Evolutionary conservation across 2,797 vertebrate genomes (phyloP), one percentile per base, ranked within the genome.

Genomic region (Phalanger gymnotis): DNA sequence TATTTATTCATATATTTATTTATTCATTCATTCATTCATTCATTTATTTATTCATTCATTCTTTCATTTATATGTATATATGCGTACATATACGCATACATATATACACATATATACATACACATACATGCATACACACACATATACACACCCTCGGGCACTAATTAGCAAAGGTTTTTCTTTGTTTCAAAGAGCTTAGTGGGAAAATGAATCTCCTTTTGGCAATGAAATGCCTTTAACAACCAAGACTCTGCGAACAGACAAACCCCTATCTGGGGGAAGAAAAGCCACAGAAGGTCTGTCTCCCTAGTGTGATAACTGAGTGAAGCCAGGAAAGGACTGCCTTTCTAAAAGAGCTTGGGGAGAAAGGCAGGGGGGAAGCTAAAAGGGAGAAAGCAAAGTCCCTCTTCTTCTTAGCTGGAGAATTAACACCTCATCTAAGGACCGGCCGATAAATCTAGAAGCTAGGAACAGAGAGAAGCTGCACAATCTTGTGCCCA

Each of bases 61-160:
- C n/a, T n/a, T n/a, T n/a, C n/a, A 12, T 58, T 0, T 61, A 5
- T 28, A 3, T 61, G 31, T 5, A 16, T 11, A 34, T 5, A 34
- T 5, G 3, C 1, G 34, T 5, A 31, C 13, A 34, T 13, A 61
- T 2, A 73, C 16, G 51, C 3, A 40, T 14, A 6, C 0, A 22
- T 3, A 7, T 40, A 19, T 2, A 40, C 7, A n/a, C 2, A 40
- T 0, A 22, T 6, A n/a, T 1, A n/a, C 0, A 9, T 1, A 40
- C 16, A 73, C 0, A 40, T 16, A n/a, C 14, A 73, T 9, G 9
- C 3, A 19, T 16, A 40, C 5, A 40, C 9, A 40, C 2, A 73
- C 5, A 47, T 0, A 40, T 22, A 25, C 2, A 47, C 0, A 5
- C 61, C 73, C 51, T 87, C 6, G 22, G 40, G 14, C 19, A 51